These are phyloP conservation scores for Enteromius mattozi DNA, from an alignment of 2,797 vertebrate species.

Conservation along the genomic window DNA sequence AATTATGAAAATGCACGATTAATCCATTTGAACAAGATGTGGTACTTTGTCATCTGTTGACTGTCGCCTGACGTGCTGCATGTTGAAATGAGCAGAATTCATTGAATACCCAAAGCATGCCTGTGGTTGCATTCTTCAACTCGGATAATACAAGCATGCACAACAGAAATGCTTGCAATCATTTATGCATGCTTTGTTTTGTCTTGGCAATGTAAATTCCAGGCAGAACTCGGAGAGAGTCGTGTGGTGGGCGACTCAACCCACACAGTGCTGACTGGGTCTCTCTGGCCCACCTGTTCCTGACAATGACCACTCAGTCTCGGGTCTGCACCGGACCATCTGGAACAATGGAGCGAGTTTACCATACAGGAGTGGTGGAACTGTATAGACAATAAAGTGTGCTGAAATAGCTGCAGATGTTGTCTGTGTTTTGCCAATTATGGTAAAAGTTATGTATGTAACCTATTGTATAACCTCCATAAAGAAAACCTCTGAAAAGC, in stretches of 20 bases:
- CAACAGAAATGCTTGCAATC: neutral
- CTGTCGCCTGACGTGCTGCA: constrained; percentile 30
- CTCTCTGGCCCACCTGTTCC: constrained; percentile 61
- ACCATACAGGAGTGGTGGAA: neutral
- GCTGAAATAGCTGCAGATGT: neutral
- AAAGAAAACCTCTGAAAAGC: neutral
- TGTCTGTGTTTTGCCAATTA: neutral
- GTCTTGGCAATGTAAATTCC: constrained; percentile 38
- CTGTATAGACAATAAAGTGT: constrained; percentile 2
- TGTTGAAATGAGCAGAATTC: constrained; percentile 41
- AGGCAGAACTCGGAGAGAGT: constrained; percentile 25
- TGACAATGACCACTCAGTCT: constrained; percentile 50
- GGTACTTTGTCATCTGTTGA: neutral
- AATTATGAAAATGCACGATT: constrained; percentile 23
- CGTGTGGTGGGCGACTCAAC: constrained; percentile 34
- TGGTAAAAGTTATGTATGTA: neutral
- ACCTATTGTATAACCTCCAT: neutral
- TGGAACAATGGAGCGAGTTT: constrained; percentile 42
- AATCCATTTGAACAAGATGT: neutral
- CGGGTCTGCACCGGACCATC: constrained; percentile 24
- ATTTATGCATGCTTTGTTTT: constrained; percentile 18
- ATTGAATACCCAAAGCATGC: constrained; percentile 21
- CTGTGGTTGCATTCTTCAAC: constrained; percentile 36
- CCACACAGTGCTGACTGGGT: constrained; percentile 59
- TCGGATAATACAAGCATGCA: constrained; percentile 12